Conservation (phyloP, 2,113 vertebrate species). For the Riparia riparia region DNA sequence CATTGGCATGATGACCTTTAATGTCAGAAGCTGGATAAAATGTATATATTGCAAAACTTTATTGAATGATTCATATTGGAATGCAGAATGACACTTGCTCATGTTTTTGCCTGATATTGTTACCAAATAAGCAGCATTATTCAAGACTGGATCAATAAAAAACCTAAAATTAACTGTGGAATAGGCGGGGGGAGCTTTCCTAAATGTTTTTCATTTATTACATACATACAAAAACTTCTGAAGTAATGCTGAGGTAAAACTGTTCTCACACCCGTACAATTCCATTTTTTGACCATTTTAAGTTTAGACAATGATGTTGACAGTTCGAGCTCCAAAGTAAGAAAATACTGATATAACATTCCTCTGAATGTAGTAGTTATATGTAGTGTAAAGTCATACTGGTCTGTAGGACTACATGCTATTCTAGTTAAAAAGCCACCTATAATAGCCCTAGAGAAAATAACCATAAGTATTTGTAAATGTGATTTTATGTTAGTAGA, state of each 20-base stretch:
- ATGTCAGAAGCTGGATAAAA: constrained; percentile 71
- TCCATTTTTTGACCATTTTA: not conserved
- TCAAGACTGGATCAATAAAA: constrained; percentile 75
- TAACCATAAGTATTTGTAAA: not conserved
- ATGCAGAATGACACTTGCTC: constrained; percentile 60
- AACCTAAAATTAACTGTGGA: not conserved
- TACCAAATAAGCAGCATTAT: constrained; percentile 63
- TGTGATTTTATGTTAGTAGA: not conserved
- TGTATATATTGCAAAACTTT: constrained; percentile 60
- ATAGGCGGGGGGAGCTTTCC: not conserved
- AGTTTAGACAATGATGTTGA: not conserved
- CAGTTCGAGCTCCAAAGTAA: not conserved
- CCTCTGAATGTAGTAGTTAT: not conserved
- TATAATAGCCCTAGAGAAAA: not conserved
- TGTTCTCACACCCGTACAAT: not conserved
- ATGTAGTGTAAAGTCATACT: not conserved
- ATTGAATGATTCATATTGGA: constrained; percentile 57
- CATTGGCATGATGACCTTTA: constrained; percentile 74
- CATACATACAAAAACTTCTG: not conserved
- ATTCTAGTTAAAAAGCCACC: not conserved
- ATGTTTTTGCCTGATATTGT: constrained; percentile 61
- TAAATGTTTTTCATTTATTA: not conserved
- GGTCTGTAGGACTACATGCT: not conserved
- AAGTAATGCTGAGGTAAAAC: not conserved
- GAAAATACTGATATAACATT: not conserved